These are phyloP conservation scores for Tokudaia muenninki DNA, from an alignment of 2,797 vertebrate genomes.

Conservation along the genomic window DNA sequence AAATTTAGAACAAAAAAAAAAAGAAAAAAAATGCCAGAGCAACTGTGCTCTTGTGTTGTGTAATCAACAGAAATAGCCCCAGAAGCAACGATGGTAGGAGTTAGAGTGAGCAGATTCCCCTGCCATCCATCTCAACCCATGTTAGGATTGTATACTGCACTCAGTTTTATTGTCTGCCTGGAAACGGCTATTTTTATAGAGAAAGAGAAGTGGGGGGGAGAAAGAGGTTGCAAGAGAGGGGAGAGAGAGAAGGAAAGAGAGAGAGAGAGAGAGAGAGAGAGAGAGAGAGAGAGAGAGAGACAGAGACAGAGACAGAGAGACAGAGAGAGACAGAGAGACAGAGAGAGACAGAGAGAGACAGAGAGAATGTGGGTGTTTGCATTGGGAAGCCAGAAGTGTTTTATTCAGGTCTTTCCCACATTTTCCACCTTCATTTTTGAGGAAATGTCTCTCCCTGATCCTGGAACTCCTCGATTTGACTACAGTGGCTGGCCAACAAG, in stretches of 20 bases:
- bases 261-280: too few relatives aligned
- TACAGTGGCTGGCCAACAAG: not conserved
- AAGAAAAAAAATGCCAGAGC: not conserved
- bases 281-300: not conserved
- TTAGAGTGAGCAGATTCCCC: not conserved
- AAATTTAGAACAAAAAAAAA: slow-evolving; percentile 12
- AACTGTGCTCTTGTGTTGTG: slow-evolving; percentile 4
- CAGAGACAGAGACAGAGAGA: not conserved
- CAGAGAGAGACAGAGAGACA: not conserved
- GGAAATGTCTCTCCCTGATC: not conserved
- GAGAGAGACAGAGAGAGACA: not conserved
- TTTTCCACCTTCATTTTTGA: not conserved
- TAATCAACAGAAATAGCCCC: slow-evolving; percentile 52
- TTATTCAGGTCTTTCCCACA: not conserved
- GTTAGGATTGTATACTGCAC: not conserved
- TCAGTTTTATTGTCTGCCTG: not conserved
- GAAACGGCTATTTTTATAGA: not conserved
- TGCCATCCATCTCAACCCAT: slow-evolving; percentile 34
- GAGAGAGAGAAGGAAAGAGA: too few relatives aligned
- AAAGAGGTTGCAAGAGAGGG: not conserved
- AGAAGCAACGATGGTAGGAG: not conserved
- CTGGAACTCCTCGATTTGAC: not conserved
- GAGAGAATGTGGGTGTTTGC: not conserved
- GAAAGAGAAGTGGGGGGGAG: not conserved
- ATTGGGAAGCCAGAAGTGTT: not conserved